These are phyloP conservation scores for Galeopterus variegatus DNA, from an alignment of 2,113 vertebrate species.

Conservation along the genomic window DNA sequence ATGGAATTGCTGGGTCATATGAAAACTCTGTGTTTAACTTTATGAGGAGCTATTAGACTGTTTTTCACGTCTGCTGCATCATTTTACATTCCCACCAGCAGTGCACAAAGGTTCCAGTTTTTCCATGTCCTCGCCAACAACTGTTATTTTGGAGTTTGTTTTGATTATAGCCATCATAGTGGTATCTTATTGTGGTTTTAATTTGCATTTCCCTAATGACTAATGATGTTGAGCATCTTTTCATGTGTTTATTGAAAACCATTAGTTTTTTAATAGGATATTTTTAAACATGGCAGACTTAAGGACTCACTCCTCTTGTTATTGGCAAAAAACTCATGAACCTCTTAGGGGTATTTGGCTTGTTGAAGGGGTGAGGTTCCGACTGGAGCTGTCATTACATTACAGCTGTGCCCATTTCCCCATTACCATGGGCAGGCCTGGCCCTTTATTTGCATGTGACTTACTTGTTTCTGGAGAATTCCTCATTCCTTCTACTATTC, in stretches of 20 bases:
- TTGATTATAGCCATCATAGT: not conserved
- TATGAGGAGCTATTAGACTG: not conserved
- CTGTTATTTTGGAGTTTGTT: not conserved
- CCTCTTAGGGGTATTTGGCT: not conserved
- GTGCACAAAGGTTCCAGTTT: not conserved
- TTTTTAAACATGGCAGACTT: not conserved
- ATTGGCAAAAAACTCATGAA: not conserved
- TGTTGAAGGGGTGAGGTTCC: not conserved
- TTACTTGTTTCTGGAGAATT: constrained; percentile 87
- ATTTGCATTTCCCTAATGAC: not conserved
- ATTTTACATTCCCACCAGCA: not conserved
- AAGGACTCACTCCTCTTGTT: not conserved
- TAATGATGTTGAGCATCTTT: not conserved
- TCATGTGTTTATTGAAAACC: not conserved
- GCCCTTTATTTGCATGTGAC: constrained; percentile 86
- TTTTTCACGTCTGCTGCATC: not conserved
- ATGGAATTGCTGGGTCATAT: not conserved
- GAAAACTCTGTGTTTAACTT: not conserved
- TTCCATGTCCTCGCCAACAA: not conserved
- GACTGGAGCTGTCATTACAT: constrained; percentile 75
- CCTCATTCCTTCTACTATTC: constrained; percentile 84
- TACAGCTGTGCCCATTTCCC: constrained; percentile 83
- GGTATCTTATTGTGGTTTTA: not conserved
- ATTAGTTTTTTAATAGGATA: not conserved
- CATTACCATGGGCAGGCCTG: constrained; percentile 85